Conservation (phyloP, 2,888 invertebrate genomes). For the Hypena proboscidalis region DNA sequence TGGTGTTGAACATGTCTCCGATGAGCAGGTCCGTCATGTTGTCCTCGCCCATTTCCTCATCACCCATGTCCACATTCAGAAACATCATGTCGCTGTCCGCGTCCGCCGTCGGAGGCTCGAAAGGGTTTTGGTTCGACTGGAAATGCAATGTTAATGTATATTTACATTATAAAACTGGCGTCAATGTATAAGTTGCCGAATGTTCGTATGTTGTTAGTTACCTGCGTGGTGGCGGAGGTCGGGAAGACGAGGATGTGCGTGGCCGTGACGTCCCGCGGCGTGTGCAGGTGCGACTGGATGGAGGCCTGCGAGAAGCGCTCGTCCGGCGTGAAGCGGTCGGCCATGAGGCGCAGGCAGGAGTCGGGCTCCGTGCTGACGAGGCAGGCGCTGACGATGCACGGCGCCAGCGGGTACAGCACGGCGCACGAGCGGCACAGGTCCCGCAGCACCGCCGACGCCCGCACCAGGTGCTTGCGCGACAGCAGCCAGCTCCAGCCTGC, state of each 20-base stretch:
- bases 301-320: constrained; percentile 95
- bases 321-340: constrained; percentile 98
- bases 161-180: background rate
- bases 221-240: constrained; percentile 97
- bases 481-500: constrained; percentile 96
- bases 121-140: constrained; percentile 77
- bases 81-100: constrained; percentile 80
- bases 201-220: constrained; percentile 54
- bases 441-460: constrained; percentile 94
- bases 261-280: constrained; percentile 98
- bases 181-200: no score
- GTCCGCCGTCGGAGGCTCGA: constrained; percentile 77
- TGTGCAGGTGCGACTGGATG: constrained; percentile 95
- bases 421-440: constrained; percentile 96
- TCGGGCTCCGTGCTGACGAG: constrained; percentile 98
- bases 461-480: constrained; percentile 94
- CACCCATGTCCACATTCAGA: constrained; percentile 74
- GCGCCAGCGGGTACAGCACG: constrained; percentile 91
- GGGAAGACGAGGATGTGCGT: constrained; percentile 99
- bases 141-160: constrained; percentile 5
- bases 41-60: constrained; percentile 87
- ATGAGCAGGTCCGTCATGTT: constrained; percentile 86
- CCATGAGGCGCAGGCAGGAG: constrained; percentile 94
- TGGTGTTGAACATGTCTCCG: constrained; percentile 90
- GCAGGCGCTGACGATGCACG: constrained; percentile 98